Evolutionary conservation across 2,113 vertebrate species (phyloP).

Genomic region (Beaufortia kweichowensis): DNA sequence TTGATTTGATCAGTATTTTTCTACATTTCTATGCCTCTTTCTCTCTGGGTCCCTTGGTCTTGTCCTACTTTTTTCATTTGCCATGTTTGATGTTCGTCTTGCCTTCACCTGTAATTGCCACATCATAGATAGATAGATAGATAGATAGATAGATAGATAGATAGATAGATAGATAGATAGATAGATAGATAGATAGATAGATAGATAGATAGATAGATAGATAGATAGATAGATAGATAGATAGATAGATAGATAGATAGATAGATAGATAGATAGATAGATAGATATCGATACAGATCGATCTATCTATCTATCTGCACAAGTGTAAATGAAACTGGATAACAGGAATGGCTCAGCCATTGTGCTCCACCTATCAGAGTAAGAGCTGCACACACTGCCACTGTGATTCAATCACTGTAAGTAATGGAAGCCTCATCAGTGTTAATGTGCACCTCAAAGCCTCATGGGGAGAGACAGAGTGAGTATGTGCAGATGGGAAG

Average conservation of each 20-base stretch:
- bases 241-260: too few relatives aligned
- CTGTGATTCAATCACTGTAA: conserved; percentile 51
- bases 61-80: conserved; percentile 40
- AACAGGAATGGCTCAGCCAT: conserved; percentile 22
- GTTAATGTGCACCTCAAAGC: conserved; percentile 47
- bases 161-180: too few relatives aligned
- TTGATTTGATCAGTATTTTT: conserved; percentile 48
- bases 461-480: conserved; percentile 13
- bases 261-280: too few relatives aligned
- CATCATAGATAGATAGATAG: too few relatives aligned
- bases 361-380: conserved; percentile 34
- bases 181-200: too few relatives aligned
- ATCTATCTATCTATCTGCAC: too few relatives aligned
- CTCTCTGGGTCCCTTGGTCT: too few relatives aligned
- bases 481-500: conserved; percentile 12
- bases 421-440: conserved; percentile 56
- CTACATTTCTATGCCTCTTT: conserved; percentile 49
- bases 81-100: conserved; percentile 52
- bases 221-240: too few relatives aligned
- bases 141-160: too few relatives aligned
- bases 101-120: background rate
- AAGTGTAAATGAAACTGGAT: background rate
- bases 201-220: too few relatives aligned
- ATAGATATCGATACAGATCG: too few relatives aligned
- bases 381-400: conserved; percentile 45